Base-by-base conservation (phyloP, 2,888 invertebrate species). In the Dimorphilus gyrociliatus region DNA sequence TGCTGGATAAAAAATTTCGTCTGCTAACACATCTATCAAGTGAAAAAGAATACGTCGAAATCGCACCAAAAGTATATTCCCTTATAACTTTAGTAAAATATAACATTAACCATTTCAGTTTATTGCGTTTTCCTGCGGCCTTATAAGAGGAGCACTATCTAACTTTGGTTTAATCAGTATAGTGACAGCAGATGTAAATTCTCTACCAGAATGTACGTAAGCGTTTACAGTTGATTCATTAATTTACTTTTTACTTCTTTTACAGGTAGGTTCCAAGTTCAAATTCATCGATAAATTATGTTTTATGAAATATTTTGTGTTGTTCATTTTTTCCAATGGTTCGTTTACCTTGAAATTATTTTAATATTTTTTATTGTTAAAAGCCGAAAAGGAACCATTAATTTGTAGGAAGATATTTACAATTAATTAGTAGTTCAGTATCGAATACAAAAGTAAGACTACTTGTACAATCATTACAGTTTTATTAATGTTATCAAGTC, bases 1-100 rank as follows among this genome's bases (percentile, higher is more conserved):
- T 97, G 14, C 88, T 92, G 63, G 94, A 97, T 59, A 90, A 88
- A 66, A 74, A 77, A 33, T 94, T 97, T 62, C 71, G 84, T 34
- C 81, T 92, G 51, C 68, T 97, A 4, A 76, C 77, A 7, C 80
- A 78, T 51, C 75, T 97, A 45, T 82, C 85, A 2, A 76, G 74
- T 47, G 78, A 81, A 3, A 76, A 81, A 50, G 90, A 94, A 52
- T 90, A 86, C 63, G 68, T 92, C 40, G 84, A 85, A 55, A 74
- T 75, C 59, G 85, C 86, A 25, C 86, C 88, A 2, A 75, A 80
- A 64, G 76, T 81, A 65, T 56, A 44, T 27, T 10, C 5, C 16
- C 10, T 12, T 14, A 8, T 27, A 12, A 10, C 10, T 7, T 27
- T 8, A 13, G 13, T 27, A 14, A 7, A 27, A 6, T 27, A 25